Base-by-base conservation (phyloP, 2,113 vertebrate genomes). In the Columba livia region DNA sequence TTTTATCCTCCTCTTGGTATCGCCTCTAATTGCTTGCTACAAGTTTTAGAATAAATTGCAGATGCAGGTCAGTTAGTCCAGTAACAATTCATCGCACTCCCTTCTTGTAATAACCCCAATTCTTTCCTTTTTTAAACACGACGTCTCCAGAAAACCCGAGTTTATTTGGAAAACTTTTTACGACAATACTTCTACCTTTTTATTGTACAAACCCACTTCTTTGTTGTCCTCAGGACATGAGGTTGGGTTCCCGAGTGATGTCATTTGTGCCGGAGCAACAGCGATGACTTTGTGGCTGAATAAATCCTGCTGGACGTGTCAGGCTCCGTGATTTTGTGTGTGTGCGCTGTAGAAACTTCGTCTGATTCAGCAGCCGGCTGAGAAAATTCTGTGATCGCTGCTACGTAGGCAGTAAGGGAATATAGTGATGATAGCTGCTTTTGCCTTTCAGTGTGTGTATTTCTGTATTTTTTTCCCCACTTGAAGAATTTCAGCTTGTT, bases 141-240 rank as follows among this genome's bases (percentile, higher is more conserved):
- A 20, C 16, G 2, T 31, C 73, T 73, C 19, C 10, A 60, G 75
- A 60, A 85, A 89, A 84, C 57, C 0, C 2, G 42, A 57, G 53
- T 54, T 81, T 84, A 69, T 85, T 50, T 66, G 61, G 72, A 85
- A 82, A 96, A 93, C 85, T 97, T 96, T 90, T 85, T 48, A 21
- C 79, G 15, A 10, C 18, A 1, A 7, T 42, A 78, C 91, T 86
- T 88, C 57, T 4, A 3, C 34, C 29, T 64, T 23, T 56, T 21
- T 8, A 5, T 65, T 74, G 38, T 83, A 79, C 88, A 26, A 50
- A 81, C 82, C 57, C 23, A 1, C 66, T 32, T 88, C 95, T 93
- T 91, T 97, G 90, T 94, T 94, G 88, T 73, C 12, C 82, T 11
- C n/a, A 65, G 88, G 82, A 88, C 81, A 72, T 92, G 90, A 97